Percentiles rank a stretch among this genome's conserved stretches.
These are phyloP conservation scores for Notocelia uddmanniana DNA, from an alignment of 2,888 invertebrate genomes.

Conservation along the genomic window DNA sequence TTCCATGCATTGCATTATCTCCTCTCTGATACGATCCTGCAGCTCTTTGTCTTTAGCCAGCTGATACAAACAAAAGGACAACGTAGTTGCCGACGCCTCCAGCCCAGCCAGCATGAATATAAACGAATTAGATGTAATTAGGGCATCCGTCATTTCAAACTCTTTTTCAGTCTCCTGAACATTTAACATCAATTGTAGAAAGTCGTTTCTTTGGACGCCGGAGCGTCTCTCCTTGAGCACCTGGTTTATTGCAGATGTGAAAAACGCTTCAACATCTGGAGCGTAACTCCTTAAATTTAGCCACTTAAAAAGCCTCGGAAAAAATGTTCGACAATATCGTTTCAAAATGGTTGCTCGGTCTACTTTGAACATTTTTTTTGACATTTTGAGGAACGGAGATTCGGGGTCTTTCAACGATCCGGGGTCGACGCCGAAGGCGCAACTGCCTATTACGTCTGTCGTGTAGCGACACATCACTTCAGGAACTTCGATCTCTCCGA, in stretches of 20 bases:
- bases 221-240: conserved; percentile 72
- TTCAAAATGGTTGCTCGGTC: conserved; percentile 71
- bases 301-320: conserved; percentile 74
- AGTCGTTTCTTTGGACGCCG: conserved; percentile 71
- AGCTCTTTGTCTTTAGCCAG: conserved; percentile 73
- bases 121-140: conserved; percentile 82
- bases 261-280: conserved; percentile 74
- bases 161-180: conserved; percentile 70
- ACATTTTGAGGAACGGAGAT: conserved; percentile 79
- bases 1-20: conserved; percentile 69
- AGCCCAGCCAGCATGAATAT: conserved; percentile 83
- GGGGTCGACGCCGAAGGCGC: conserved; percentile 79
- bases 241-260: conserved; percentile 74
- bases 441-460: conserved; percentile 80
- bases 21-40: conserved; percentile 69
- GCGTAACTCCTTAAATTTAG: conserved; percentile 78
- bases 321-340: conserved; percentile 77
- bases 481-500: conserved; percentile 70
- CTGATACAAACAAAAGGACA: conserved; percentile 79
- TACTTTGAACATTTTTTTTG: conserved; percentile 78
- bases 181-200: conserved; percentile 80
- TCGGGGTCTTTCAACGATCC: conserved; percentile 71
- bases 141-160: conserved; percentile 77
- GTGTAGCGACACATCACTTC: conserved; percentile 75
- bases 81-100: conserved; percentile 77